Conservation (phyloP, 92 coral and sea anemone species). For the Epizoanthus scotinus region DNA sequence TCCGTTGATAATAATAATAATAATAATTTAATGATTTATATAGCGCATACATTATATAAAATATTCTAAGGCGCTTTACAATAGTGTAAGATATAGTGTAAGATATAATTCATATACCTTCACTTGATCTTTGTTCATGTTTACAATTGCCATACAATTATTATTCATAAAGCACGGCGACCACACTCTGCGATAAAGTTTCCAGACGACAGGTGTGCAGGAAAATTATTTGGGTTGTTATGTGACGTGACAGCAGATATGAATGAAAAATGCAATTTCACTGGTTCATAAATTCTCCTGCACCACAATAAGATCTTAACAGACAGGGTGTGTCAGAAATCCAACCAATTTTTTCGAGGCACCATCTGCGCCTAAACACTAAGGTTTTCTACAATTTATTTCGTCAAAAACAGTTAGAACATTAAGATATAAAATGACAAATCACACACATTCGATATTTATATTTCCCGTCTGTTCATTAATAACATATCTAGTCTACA, state of each 20-base stretch:
- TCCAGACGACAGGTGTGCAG: constrained; percentile 16
- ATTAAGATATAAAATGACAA: not conserved
- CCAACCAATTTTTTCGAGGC: constrained; percentile 8
- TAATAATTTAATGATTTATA: too few relatives aligned
- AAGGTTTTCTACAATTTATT: not conserved
- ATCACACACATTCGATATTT: not conserved
- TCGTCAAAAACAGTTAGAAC: not conserved
- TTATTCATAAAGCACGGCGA: not conserved
- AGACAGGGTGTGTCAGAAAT: constrained; percentile 34
- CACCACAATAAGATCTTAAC: constrained; percentile 19
- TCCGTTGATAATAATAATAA: too few relatives aligned
- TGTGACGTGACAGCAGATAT: not conserved
- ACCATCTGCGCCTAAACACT: not conserved
- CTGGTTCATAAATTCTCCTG: constrained; percentile 4
- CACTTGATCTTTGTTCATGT: constrained; percentile 7
- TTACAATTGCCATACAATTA: constrained; percentile 3
- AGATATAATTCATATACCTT: too few relatives aligned
- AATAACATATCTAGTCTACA: not conserved
- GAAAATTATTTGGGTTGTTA: not conserved
- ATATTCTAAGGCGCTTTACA: too few relatives aligned
- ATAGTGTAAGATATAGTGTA: too few relatives aligned
- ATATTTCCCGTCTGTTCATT: not conserved
- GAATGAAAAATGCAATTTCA: not conserved
- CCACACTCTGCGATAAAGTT: constrained; percentile 20
- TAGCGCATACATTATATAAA: too few relatives aligned